phyloP scores from a whole-genome alignment of 2,113 vertebrate genomes.

The Takifugu bimaculatus region DNA sequence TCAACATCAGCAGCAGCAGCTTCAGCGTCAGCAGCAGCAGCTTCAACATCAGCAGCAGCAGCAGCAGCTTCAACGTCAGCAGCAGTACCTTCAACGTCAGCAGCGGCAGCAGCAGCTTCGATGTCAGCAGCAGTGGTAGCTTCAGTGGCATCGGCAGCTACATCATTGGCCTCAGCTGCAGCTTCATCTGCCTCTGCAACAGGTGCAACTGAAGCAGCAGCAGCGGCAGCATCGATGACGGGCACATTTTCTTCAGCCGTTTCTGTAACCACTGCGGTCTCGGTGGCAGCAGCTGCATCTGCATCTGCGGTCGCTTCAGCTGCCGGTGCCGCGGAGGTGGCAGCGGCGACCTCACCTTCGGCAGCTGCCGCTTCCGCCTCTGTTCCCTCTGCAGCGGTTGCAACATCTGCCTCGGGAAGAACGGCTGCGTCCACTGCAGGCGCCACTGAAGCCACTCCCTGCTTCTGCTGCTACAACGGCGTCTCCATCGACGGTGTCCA shows the following conservation, averaged over 20 bases:
- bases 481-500: constrained; percentile 4
- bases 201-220: constrained; percentile 4
- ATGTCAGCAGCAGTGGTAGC: constrained; percentile 19
- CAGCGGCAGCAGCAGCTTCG: constrained; percentile 47
- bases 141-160: constrained; percentile 22
- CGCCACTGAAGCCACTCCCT: constrained; percentile 35
- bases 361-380: constrained; percentile 10
- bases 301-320: constrained; percentile 7
- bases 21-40: constrained; percentile 22
- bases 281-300: background rate
- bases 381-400: constrained; percentile 1
- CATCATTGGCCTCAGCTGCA: background rate
- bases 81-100: constrained; percentile 28
- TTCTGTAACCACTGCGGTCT: background rate
- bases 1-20: background rate
- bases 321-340: too few species aligned
- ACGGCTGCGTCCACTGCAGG: constrained; percentile 34
- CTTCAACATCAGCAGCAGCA: constrained; percentile 24
- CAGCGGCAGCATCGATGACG: background rate
- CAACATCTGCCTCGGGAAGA: constrained; percentile 27
- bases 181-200: constrained; percentile 19
- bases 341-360: constrained; percentile 9
- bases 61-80: constrained; percentile 7
- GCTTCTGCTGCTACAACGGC: constrained; percentile 21
- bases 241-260: constrained; percentile 51